Percentiles rank a stretch among this genome's conserved stretches.
Conservation (phyloP, 2,797 vertebrate genomes). For the Lindbergichthys nudifrons region DNA sequence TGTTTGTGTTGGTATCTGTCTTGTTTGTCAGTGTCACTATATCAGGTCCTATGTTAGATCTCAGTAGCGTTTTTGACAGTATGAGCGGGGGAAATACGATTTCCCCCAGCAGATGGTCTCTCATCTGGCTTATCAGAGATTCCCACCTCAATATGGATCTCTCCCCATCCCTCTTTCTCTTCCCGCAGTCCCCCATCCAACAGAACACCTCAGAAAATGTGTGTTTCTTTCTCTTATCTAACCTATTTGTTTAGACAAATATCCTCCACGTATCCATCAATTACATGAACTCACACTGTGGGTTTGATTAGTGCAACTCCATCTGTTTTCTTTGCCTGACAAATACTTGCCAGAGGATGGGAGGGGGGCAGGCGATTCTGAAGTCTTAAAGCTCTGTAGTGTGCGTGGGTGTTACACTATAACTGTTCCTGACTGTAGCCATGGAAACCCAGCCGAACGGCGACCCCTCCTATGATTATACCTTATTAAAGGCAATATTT, state of each 20-base stretch:
- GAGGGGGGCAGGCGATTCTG: constrained; percentile 27
- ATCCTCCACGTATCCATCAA: constrained; percentile 32
- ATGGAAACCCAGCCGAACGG: constrained; percentile 67
- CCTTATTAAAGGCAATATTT: constrained; percentile 71
- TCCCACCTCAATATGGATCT: constrained; percentile 32
- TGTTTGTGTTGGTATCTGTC: constrained; percentile 11
- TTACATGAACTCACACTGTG: constrained; percentile 24
- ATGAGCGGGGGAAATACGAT: constrained; percentile 53
- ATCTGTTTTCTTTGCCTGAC: constrained; percentile 51
- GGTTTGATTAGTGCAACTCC: constrained; percentile 29
- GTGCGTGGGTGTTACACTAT: constrained; percentile 67
- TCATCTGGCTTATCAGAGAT: constrained; percentile 55
- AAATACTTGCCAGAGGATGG: constrained; percentile 48
- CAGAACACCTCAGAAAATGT: constrained; percentile 39
- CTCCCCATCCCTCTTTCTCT: constrained; percentile 7
- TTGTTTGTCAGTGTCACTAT: constrained; percentile 36
- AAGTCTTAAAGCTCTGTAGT: constrained; percentile 52
- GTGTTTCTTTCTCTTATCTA: constrained; percentile 40
- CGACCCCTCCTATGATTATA: constrained; percentile 68
- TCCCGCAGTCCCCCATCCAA: background rate
- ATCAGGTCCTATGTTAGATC: constrained; percentile 41
- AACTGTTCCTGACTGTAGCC: constrained; percentile 65
- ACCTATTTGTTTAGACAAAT: constrained; percentile 45
- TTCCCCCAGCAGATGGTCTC: constrained; percentile 65
- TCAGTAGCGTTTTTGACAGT: constrained; percentile 43